These are phyloP conservation scores for Aphelinus certus DNA, from an alignment of 1,140 invertebrate genomes.

Conservation along the genomic window DNA sequence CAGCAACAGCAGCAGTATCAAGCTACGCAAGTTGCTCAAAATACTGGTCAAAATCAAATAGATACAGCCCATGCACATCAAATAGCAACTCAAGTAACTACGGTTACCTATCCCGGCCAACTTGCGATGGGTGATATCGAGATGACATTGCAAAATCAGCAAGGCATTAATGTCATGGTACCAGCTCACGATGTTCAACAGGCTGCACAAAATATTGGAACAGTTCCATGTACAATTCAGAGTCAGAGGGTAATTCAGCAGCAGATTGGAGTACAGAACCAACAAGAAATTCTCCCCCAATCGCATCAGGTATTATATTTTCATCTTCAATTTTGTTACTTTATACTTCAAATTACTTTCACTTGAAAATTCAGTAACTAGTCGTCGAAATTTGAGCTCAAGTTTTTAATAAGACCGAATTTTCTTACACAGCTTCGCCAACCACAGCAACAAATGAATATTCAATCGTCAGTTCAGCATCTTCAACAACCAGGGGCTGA, in stretches of 20 bases:
- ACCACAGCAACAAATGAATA: constrained; percentile 46
- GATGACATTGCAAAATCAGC: constrained; percentile 39
- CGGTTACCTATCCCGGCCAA: constrained; percentile 26
- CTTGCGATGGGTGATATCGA: constrained; percentile 22
- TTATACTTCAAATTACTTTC: not conserved
- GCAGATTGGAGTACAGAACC: constrained; percentile 37
- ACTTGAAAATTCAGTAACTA: not conserved
- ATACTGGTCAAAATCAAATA: constrained; percentile 37
- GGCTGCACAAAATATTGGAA: constrained; percentile 33
- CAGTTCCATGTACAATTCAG: constrained; percentile 24
- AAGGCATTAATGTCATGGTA: not conserved
- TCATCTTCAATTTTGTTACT: not conserved
- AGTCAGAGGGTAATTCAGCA: constrained; percentile 39
- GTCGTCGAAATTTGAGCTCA: not conserved
- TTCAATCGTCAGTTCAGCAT: constrained; percentile 48
- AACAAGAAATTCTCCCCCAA: constrained; percentile 41
- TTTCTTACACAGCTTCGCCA: constrained; percentile 27
- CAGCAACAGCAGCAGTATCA: constrained; percentile 19
- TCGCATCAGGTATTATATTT: constrained; percentile 42
- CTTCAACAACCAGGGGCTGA: constrained; percentile 52
- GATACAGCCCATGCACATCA: constrained; percentile 31
- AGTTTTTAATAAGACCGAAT: not conserved
- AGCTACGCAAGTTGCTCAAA: constrained; percentile 41
- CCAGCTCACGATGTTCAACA: constrained; percentile 30
- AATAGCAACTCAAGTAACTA: constrained; percentile 24